Evolutionary conservation across 2,797 vertebrate genomes (phyloP), one percentile per base, ranked within the genome.

Genomic region (Cottoperca gobio): DNA sequence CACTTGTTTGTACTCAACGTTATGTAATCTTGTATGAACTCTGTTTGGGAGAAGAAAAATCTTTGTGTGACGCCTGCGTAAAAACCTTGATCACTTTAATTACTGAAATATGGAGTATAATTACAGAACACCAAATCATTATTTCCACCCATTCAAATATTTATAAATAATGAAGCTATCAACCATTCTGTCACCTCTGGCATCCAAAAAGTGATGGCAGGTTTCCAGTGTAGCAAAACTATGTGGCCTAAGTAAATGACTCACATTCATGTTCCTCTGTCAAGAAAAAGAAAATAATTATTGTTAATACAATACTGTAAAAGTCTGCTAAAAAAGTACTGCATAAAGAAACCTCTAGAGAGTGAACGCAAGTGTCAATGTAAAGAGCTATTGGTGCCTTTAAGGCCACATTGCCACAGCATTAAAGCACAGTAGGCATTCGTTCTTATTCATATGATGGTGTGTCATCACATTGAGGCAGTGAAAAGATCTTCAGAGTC

Each of bases 401-500:
- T 64, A 55, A 83, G 78, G 64, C 59, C 59, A 68, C 46, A 46
- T 55, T 72, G 39, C 33, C 74, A 52, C 52, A 53, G 50, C 59
- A 68, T 54, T 70, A 58, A 78, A 71, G 59, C 68, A 72, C 59
- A 73, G 68, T 54, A 52, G 43, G 45, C 48, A 43, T n/a, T 53
- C 13, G 61, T 43, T 76, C 55, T n/a, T 60, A 59, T 78, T 85
- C 77, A 78, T 76, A 80, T 40, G 57, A 78, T 55, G 62, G 55
- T 14, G 50, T 85, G 79, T 85, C 76, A 85, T 90, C 72, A 76
- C 72, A 77, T 42, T 46, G 62, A 74, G 12, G 46, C 43, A 77
- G 72, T 74, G 69, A 72, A 86, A 82, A 81, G 45, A 88, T 78
- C 75, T 79, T 80, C 74, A 89, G 81, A 86, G 84, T 84, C 76